These are phyloP conservation scores for Protaetia brevitarsis DNA, from an alignment of 1,140 invertebrate species.

Conservation along the genomic window DNA sequence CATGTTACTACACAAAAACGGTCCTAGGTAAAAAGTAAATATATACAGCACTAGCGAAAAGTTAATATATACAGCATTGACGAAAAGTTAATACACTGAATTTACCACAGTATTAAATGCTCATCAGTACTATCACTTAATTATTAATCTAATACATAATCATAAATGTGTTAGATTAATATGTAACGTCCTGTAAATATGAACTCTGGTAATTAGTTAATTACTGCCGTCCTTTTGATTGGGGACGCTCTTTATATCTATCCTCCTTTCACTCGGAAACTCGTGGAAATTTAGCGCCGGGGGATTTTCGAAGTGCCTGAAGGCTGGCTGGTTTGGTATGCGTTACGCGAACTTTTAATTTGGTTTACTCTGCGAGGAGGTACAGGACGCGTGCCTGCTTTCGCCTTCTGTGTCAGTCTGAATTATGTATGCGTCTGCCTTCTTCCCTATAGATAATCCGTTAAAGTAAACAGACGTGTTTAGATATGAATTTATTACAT, in stretches of 20 bases:
- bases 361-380: neutral
- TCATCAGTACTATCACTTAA: too few relatives aligned
- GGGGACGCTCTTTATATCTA: neutral
- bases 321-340: neutral
- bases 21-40: too few relatives aligned
- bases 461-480: constrained; percentile 1
- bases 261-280: neutral
- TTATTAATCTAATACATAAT: too few relatives aligned
- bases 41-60: too few relatives aligned
- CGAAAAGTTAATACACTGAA: too few relatives aligned
- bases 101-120: too few relatives aligned
- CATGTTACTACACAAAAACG: too few relatives aligned
- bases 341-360: neutral
- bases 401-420: neutral
- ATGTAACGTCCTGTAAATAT: too few relatives aligned
- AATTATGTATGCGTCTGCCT: neutral
- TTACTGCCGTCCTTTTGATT: neutral
- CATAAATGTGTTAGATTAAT: too few relatives aligned
- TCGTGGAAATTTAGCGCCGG: neutral
- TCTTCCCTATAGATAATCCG: neutral
- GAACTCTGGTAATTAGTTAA: constrained; percentile 1
- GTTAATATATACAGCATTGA: too few relatives aligned
- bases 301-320: too few relatives aligned
- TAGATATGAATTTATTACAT: neutral
- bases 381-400: neutral